A percentile compares a stretch with the other conserved stretches of the same genome.
phyloP scores from a whole-genome alignment of 2,113 vertebrate genomes.

The Oplegnathus fasciatus region DNA sequence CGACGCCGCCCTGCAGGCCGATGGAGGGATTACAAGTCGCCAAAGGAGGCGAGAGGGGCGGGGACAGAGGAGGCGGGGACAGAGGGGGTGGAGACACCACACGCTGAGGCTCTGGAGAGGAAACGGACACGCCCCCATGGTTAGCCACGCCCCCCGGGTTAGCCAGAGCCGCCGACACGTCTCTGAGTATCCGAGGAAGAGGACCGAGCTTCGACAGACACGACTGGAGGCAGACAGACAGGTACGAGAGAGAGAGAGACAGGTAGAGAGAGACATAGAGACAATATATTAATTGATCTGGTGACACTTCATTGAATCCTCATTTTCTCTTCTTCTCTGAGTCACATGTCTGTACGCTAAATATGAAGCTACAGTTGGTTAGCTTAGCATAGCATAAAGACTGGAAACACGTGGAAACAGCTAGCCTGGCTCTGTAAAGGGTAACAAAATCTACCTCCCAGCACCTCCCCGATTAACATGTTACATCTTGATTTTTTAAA shows the following conservation, averaged over 20 bases:
- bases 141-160: conserved; percentile 89
- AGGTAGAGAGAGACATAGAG: not conserved
- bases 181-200: conserved; percentile 93
- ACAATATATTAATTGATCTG: not conserved
- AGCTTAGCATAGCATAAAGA: no score
- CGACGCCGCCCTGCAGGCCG: conserved; percentile 89
- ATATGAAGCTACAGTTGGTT: no score
- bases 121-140: conserved; percentile 80
- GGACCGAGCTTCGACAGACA: conserved; percentile 90
- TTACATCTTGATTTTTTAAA: no score
- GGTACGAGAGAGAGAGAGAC: not conserved
- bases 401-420: no score
- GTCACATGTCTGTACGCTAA: no score
- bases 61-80: conserved; percentile 82
- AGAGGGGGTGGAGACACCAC: conserved; percentile 83
- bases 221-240: conserved; percentile 49
- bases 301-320: not conserved
- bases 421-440: no score
- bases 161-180: conserved; percentile 90
- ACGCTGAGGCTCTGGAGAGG: conserved; percentile 82
- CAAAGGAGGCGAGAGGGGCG: conserved; percentile 86
- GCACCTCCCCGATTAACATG: no score
- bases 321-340: no score
- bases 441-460: no score
- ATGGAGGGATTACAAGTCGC: conserved; percentile 89